Evolutionary conservation across 2,797 vertebrate genomes (phyloP).

Genomic region (Petrocephalus sullivani): DNA sequence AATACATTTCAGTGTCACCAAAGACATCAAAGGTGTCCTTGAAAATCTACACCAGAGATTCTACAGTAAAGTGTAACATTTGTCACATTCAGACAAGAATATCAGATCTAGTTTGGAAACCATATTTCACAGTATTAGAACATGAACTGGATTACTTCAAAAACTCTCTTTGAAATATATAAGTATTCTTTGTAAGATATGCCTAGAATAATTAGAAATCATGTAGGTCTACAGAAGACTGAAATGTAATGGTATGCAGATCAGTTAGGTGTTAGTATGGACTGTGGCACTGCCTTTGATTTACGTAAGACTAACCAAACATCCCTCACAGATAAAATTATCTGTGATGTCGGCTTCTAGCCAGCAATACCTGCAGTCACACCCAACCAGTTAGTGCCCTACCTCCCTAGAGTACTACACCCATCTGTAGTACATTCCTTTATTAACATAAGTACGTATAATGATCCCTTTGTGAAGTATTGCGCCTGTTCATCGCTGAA

Average conservation of each 20-base stretch:
- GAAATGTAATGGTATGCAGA: slow-evolving; percentile 1
- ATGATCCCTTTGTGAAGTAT: neutral
- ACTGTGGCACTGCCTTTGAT: slow-evolving; percentile 51
- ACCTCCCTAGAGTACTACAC: neutral
- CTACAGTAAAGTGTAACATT: neutral
- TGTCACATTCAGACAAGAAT: slow-evolving; percentile 30
- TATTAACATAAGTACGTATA: neutral
- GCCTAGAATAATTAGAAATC: neutral
- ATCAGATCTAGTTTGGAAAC: slow-evolving; percentile 28
- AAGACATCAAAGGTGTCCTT: neutral
- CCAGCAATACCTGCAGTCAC: neutral
- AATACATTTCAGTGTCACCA: neutral
- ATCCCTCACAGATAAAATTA: neutral
- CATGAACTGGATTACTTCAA: neutral
- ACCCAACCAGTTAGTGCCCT: neutral
- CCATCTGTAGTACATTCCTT: neutral
- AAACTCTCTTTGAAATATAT: neutral
- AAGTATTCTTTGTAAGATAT: neutral
- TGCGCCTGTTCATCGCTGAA: neutral
- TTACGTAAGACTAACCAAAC: neutral
- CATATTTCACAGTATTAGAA: neutral
- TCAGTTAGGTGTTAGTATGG: slow-evolving; percentile 51
- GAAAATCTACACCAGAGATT: neutral
- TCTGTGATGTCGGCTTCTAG: neutral
- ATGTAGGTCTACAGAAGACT: neutral